Evolutionary conservation across 2,888 invertebrate genomes (phyloP).

Genomic region (Alloplasta piceator): DNA sequence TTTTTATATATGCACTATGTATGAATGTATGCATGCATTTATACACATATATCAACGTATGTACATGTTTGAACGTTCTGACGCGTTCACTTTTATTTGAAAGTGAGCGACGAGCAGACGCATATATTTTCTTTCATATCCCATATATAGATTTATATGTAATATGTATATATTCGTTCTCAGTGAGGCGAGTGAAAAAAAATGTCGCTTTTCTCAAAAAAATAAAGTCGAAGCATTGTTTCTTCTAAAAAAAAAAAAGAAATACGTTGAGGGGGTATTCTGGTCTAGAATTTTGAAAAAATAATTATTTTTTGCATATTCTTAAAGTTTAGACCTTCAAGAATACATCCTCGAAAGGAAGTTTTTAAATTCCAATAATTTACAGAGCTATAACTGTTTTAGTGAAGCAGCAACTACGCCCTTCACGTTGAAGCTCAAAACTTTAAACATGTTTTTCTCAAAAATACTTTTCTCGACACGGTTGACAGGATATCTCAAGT

Average conservation of each 20-base stretch:
- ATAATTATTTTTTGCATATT: too few relatives aligned
- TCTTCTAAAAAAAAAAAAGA: constrained; percentile 3
- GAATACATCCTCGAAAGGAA: too few relatives aligned
- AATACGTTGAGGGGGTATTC: constrained; percentile 26
- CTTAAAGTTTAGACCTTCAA: too few relatives aligned
- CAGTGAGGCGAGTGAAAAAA: constrained; percentile 26
- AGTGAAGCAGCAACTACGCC: too few relatives aligned
- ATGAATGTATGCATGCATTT: constrained; percentile 24
- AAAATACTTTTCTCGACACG: too few relatives aligned
- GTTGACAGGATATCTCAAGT: too few relatives aligned
- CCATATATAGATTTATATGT: neutral
- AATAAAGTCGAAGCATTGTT: neutral
- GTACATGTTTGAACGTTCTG: constrained; percentile 60
- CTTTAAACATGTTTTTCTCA: too few relatives aligned
- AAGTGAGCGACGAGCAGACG: constrained; percentile 60
- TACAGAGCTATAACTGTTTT: too few relatives aligned
- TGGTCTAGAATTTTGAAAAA: constrained; percentile 23
- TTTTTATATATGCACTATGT: constrained; percentile 26
- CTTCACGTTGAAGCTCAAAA: too few relatives aligned
- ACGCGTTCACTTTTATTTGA: constrained; percentile 71
- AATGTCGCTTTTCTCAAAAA: constrained; percentile 48
- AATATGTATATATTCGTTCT: constrained; percentile 9
- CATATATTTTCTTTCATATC: constrained; percentile 61
- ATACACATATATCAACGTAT: constrained; percentile 8
- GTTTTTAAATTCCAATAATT: too few relatives aligned